Evolutionary conservation across 53 echinoderm and acorn worm species (phyloP).

Genomic region (Hippasteria phrygiana): DNA sequence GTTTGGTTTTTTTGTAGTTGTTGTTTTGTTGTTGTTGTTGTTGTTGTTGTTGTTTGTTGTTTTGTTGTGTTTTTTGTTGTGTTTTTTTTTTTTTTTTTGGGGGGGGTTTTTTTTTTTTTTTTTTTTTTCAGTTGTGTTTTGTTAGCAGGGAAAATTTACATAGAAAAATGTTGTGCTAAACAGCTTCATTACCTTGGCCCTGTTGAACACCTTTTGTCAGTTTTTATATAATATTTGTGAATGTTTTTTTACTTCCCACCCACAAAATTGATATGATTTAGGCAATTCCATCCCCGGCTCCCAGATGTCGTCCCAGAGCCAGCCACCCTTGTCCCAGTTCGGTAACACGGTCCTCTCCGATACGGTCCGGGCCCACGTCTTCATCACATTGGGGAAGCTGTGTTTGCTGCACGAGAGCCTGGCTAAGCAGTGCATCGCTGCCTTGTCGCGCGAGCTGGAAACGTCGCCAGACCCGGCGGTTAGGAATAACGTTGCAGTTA

Average conservation of each 20-base stretch:
- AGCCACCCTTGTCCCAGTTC: slow-evolving; percentile 90
- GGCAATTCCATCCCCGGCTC: slow-evolving; percentile 56
- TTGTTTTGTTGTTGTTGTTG: no score
- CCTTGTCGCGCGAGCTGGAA: slow-evolving; percentile 91
- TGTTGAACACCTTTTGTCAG: no score
- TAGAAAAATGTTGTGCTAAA: no score
- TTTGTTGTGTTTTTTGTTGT: not conserved
- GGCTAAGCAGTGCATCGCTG: slow-evolving; percentile 91
- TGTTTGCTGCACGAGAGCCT: slow-evolving; percentile 90
- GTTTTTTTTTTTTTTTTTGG: not conserved
- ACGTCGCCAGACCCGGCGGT: slow-evolving; percentile 75
- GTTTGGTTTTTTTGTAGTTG: no score
- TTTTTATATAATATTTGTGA: no score
- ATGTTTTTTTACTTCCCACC: not conserved
- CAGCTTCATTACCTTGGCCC: no score
- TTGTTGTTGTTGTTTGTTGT: no score
- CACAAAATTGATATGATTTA: not conserved
- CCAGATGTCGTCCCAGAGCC: slow-evolving; percentile 64
- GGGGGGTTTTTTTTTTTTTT: not conserved
- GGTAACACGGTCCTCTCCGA: slow-evolving; percentile 74
- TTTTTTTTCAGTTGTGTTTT: not conserved
- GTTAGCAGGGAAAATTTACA: no score
- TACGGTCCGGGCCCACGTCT: slow-evolving; percentile 88
- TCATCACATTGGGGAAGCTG: slow-evolving; percentile 93
- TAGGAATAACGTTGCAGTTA: slow-evolving; percentile 88